phyloP scores from a whole-genome alignment of 2,797 vertebrate species.

The Smutsia temminckii region DNA sequence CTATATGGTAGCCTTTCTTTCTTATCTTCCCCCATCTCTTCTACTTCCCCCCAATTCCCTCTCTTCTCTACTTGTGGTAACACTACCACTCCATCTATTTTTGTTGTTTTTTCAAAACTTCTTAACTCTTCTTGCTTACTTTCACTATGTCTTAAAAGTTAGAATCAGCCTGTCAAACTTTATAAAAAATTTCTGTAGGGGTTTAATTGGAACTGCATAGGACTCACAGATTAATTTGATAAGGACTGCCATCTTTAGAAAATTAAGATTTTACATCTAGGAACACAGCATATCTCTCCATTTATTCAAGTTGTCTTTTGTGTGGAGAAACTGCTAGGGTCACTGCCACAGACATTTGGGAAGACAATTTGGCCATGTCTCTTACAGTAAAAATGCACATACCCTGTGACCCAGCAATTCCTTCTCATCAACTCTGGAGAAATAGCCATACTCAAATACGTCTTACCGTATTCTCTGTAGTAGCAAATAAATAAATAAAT shows the following conservation, averaged over 20 bases:
- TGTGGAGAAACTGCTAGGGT: neutral
- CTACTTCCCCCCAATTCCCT: neutral
- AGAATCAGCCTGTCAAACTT: neutral
- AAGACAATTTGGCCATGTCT: neutral
- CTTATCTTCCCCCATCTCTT: neutral
- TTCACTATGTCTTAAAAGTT: conserved; percentile 18
- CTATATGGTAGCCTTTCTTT: neutral
- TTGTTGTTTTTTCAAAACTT: conserved; percentile 8
- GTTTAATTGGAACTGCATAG: neutral
- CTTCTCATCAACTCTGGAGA: neutral
- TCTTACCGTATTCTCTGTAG: neutral
- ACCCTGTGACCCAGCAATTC: neutral
- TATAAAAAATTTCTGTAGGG: neutral
- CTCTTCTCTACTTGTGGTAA: neutral
- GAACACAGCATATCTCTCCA: neutral
- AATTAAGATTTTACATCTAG: neutral
- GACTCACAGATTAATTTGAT: conserved; percentile 24
- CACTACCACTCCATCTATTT: neutral
- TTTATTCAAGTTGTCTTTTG: conserved; percentile 40
- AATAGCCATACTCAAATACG: neutral
- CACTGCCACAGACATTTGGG: neutral
- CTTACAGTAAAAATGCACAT: neutral
- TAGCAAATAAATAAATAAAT: too few species aligned
- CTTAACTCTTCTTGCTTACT: neutral
- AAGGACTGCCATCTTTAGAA: neutral